Evolutionary conservation across 2,888 invertebrate genomes (phyloP), one percentile per base, ranked within the genome.

Genomic region (Reticulitermes lucifugus): DNA sequence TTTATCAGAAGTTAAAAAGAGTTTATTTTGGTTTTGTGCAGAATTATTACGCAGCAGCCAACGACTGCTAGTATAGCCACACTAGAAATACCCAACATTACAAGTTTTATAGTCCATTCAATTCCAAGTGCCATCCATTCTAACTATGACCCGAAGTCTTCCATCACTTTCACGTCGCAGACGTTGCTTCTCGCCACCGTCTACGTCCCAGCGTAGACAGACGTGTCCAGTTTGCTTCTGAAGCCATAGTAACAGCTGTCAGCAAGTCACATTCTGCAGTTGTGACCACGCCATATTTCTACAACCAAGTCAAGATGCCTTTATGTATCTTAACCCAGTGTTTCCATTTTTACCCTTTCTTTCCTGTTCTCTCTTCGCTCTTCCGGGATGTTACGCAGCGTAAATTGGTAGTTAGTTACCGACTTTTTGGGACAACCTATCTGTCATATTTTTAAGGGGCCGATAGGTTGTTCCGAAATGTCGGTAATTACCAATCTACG

Each of bases 41-140:
- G 46, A 46, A 77, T 9, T 22, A 51, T 2, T 5, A n/a, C 77
- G 9, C 77, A 3, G 35, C 73, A 41, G 73, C 12, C 9, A 73
- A 41, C 21, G 73, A 41, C 73, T 25, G 70, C 25, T 41, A 18
- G 73, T 25, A 41, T 73, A 51, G 51, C 9, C 9, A 22, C 60
- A 60, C 9, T 65, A 46, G 46, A 77, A 46, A 77, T 77, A 46
- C 77, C 46, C n/a, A 10, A 43, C 77, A 41, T 77, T n/a, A 77
- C 77, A 77, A 77, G 77, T 77, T 77, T 77, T 77, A 77, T 77
- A 46, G 77, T 46, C 77, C 41, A 77, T 77, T 77, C 77, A 77
- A 77, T 51, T 51, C 77, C 9, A 21, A 41, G 14, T 29, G 7
- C 41, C 73, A 41, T 73, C 73, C 77, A 77, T 77, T 77, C 65